Conservation (phyloP, 2,888 invertebrate species). For the Limnephilus marmoratus region DNA sequence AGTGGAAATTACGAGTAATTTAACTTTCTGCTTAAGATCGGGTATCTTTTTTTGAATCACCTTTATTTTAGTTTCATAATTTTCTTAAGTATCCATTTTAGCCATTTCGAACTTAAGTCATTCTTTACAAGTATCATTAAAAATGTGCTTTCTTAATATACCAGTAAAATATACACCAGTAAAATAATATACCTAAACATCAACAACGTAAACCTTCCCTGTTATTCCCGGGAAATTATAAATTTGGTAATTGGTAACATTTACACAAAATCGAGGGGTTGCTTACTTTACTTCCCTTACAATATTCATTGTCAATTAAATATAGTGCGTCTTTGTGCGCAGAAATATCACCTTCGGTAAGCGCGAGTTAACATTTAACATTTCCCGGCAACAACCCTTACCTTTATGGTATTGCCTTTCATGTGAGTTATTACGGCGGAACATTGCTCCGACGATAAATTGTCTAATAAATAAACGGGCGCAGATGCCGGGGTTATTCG, state of each 20-base stretch:
- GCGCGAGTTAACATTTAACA: slow-evolving; percentile 37
- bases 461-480: slow-evolving; percentile 65
- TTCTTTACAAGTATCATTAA: too few species aligned
- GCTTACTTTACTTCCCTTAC: background rate
- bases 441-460: slow-evolving; percentile 60
- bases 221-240: background rate
- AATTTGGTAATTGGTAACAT: background rate
- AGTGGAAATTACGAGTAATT: too few species aligned
- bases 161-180: too few species aligned
- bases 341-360: background rate
- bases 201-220: background rate
- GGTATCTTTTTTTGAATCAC: too few species aligned
- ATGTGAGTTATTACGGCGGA: slow-evolving; percentile 60
- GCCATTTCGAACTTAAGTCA: too few species aligned
- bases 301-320: background rate
- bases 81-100: too few species aligned
- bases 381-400: slow-evolving; percentile 33
- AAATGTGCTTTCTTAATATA: background rate
- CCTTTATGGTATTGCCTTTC: slow-evolving; percentile 53
- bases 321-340: background rate
- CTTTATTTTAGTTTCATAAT: too few species aligned
- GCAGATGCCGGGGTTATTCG: slow-evolving; percentile 63
- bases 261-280: background rate
- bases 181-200: background rate
- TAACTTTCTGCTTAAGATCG: too few species aligned